phyloP scores from a whole-genome alignment of 2,888 invertebrate species.

The Marronus borbonicus region DNA sequence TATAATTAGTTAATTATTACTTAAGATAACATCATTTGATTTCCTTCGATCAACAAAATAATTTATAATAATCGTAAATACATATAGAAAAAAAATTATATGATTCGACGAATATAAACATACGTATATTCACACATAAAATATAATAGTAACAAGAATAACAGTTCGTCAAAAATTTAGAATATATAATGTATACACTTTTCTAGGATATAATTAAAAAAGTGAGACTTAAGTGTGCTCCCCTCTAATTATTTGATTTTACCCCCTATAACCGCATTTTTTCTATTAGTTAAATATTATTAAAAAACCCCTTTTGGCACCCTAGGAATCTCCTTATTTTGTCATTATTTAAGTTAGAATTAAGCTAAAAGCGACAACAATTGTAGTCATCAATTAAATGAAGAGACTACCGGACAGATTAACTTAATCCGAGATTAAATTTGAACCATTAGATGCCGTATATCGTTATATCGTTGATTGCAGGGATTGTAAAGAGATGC shows the following conservation, averaged over 20 bases:
- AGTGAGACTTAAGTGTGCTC: neutral
- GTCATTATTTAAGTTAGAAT: too few species aligned
- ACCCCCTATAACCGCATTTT: neutral
- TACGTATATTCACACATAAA: constrained; percentile 33
- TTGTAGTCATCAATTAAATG: too few species aligned
- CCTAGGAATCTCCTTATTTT: neutral
- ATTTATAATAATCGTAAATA: constrained; percentile 7
- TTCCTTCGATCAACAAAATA: neutral
- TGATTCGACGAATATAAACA: constrained; percentile 20
- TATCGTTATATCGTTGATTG: too few species aligned
- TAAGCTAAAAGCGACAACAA: too few species aligned
- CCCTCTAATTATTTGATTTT: neutral
- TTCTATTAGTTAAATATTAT: neutral
- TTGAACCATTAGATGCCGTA: too few species aligned
- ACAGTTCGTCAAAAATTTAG: constrained; percentile 41
- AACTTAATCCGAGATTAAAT: too few species aligned
- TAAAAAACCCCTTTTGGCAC: constrained; percentile 4
- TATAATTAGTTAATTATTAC: neutral
- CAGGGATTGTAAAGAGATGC: too few species aligned
- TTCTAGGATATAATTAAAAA: neutral
- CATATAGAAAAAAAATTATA: neutral
- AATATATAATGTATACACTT: neutral
- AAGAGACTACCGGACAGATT: too few species aligned
- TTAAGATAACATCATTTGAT: constrained; percentile 32
- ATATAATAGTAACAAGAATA: constrained; percentile 27